Base-by-base conservation (phyloP, 23 tunicate genomes). In the Ascidia mentula region DNA sequence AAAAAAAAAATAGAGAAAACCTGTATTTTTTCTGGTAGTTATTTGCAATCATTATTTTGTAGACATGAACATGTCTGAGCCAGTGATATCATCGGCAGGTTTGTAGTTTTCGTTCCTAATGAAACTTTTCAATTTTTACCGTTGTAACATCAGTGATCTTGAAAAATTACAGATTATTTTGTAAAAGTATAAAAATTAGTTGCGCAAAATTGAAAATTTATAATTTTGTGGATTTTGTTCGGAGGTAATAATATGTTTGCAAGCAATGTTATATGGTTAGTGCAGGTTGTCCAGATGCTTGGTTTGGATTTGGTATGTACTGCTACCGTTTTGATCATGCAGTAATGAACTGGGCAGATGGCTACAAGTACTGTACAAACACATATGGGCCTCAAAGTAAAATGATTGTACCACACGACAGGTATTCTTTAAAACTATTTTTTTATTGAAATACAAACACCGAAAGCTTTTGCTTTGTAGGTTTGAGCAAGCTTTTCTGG, bases 311-410 rank as follows among this genome's bases (percentile, higher is more conserved):
- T 59, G 87, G 90, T 4, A 53, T 45, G 32, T 30, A 32, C 72
- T 91, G 97, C 36, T 91, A 85, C 60, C 59, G 70, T n/a, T 76
- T 91, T 40, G 90, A 85, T 8, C 97, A 91, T 46, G 90, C 77
- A 7, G 60, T 77, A 20, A 34, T 59, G 22, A 84, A 82, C 75
- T 91, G 97, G 97, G 82, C 87, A 31, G 37, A 45, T 33, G 90
- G 92, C 34, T 86, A 88, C 40, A 75, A 82, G 34, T 13, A 76
- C 8, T 91, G 97, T 36, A 33, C 72, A 36, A 38, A 46, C 0
- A 39, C 80, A 72, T 91, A 85, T 59, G 97, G 97, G 39, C 75
- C 76, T 60, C 65, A 60, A 32, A 86, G 91, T 37, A 71, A 46
- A 15, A 61, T 91, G 59, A 45, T 91, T 28, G 40, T 91, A n/a